Conservation (phyloP, 2,797 vertebrate species). For the Euthynnus affinis region DNA sequence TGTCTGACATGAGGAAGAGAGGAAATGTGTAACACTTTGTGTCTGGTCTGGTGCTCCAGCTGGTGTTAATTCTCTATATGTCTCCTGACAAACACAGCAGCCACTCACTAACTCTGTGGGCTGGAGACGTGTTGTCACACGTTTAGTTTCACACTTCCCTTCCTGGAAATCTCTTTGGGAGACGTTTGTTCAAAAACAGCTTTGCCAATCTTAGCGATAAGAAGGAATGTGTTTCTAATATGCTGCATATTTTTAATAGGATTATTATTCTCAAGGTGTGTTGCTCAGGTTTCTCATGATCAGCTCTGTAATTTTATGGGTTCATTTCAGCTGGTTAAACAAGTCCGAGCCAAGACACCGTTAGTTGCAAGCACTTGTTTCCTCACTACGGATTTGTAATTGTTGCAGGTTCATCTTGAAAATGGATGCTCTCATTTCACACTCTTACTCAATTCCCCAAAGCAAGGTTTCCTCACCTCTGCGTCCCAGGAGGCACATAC, state of each 20-base stretch:
- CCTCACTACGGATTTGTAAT: constrained; percentile 50
- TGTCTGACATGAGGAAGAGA: constrained; percentile 53
- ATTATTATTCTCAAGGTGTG: neutral
- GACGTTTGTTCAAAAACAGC: constrained; percentile 41
- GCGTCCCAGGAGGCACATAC: constrained; percentile 67
- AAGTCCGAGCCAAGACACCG: constrained; percentile 16
- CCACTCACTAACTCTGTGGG: constrained; percentile 35
- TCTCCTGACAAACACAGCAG: constrained; percentile 52
- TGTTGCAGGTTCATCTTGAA: constrained; percentile 63
- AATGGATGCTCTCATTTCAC: constrained; percentile 58
- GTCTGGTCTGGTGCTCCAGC: constrained; percentile 52
- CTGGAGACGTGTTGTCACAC: constrained; percentile 53
- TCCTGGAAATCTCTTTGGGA: constrained; percentile 47
- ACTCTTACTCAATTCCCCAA: constrained; percentile 52
- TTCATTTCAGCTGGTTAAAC: constrained; percentile 15
- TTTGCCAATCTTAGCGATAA: constrained; percentile 6
- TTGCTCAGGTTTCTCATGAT: neutral
- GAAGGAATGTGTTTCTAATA: constrained; percentile 16
- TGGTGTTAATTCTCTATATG: constrained; percentile 53
- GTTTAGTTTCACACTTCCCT: constrained; percentile 56
- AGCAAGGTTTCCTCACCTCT: constrained; percentile 62
- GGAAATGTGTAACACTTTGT: constrained; percentile 64
- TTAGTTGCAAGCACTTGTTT: constrained; percentile 33
- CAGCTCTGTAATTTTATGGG: constrained; percentile 3
- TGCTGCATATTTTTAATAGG: neutral